Percentiles rank a stretch among this genome's conserved stretches.
phyloP scores from a whole-genome alignment of 2,113 vertebrate species.

The Malaclemys terrapin region DNA sequence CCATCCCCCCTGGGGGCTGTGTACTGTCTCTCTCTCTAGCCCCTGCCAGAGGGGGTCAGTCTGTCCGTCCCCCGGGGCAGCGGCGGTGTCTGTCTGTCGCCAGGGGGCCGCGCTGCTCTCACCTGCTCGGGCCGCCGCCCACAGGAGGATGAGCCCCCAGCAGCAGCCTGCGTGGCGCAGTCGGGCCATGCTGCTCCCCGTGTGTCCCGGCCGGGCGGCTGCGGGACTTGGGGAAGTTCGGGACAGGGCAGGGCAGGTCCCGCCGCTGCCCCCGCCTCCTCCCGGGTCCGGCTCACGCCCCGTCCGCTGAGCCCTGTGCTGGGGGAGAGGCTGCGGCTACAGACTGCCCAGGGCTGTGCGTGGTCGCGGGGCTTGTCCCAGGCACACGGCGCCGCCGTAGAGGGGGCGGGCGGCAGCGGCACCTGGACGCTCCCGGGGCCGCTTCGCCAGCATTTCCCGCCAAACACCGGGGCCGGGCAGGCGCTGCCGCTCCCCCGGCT shows the following conservation, averaged over 20 bases:
- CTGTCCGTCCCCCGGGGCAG: background rate
- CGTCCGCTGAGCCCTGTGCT: background rate
- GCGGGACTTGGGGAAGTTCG: constrained; percentile 50
- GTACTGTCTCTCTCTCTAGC: no score
- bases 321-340: background rate
- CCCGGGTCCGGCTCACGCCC: constrained; percentile 6
- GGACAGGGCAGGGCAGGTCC: constrained; percentile 43
- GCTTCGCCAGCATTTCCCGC: background rate
- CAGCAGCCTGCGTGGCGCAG: background rate
- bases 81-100: background rate
- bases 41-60: background rate
- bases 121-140: constrained; percentile 65
- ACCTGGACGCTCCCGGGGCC: background rate
- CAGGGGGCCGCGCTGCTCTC: background rate
- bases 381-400: background rate
- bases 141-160: constrained; percentile 58
- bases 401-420: background rate
- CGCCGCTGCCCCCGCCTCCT: constrained; percentile 49
- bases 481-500: background rate
- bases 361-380: background rate
- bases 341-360: background rate
- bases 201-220: background rate
- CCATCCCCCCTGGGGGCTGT: background rate
- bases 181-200: constrained; percentile 22
- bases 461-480: background rate